Conservation (phyloP, 2,113 vertebrate species). For the Sardina pilchardus region DNA sequence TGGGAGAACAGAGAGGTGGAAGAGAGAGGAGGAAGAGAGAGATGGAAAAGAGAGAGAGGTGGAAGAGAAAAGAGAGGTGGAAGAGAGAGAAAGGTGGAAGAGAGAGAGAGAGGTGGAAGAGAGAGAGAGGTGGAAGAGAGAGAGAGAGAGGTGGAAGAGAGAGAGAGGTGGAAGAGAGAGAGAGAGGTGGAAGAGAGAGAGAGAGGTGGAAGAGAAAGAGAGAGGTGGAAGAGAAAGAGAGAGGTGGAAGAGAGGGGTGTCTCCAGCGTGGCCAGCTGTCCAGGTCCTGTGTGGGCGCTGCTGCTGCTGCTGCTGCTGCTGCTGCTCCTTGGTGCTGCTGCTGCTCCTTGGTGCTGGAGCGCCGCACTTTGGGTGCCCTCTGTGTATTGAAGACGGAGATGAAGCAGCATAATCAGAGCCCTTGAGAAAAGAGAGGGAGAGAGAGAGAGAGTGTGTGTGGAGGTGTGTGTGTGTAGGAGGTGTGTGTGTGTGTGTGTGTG, state of each 20-base stretch:
- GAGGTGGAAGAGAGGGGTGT: background rate
- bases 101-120: background rate
- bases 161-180: background rate
- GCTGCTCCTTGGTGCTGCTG: background rate
- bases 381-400: slow-evolving; percentile 51
- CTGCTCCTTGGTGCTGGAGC: background rate
- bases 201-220: background rate
- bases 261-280: background rate
- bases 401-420: slow-evolving; percentile 66
- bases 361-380: background rate
- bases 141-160: background rate
- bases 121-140: background rate
- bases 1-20: background rate
- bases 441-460: too few species aligned
- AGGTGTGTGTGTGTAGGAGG: too few species aligned
- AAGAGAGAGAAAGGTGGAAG: background rate
- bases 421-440: slow-evolving; percentile 43
- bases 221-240: background rate
- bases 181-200: background rate
- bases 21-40: background rate
- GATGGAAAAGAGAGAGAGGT: background rate
- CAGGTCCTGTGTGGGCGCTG: background rate
- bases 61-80: background rate
- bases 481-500: background rate
- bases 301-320: background rate